These are phyloP conservation scores for Chloroclystis v-ata DNA, from an alignment of 2,888 invertebrate species.

Conservation along the genomic window DNA sequence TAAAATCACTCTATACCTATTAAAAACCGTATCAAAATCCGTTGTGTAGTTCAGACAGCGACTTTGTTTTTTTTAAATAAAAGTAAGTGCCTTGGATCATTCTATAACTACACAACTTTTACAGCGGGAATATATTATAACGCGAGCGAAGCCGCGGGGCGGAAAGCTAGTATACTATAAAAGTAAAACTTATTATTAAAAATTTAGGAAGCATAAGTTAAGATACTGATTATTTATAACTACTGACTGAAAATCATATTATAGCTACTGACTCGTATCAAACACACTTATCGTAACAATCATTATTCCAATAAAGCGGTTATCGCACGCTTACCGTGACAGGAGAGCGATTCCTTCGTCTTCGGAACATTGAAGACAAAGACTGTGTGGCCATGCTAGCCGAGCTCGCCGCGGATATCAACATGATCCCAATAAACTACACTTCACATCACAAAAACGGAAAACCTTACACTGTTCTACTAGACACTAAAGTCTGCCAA, in stretches of 20 bases:
- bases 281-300: conserved; percentile 8
- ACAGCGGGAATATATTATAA: too few relatives aligned
- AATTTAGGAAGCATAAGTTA: too few relatives aligned
- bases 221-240: too few relatives aligned
- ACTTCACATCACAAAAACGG: conserved; percentile 9
- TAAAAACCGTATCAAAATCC: too few relatives aligned
- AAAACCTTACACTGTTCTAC: neutral
- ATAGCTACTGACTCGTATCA: conserved; percentile 2
- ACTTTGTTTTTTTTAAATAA: too few relatives aligned
- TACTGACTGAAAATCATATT: neutral
- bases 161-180: too few relatives aligned
- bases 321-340: conserved; percentile 43
- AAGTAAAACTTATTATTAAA: too few relatives aligned
- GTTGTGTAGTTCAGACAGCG: too few relatives aligned
- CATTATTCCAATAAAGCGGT: conserved; percentile 3
- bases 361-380: conserved; percentile 60
- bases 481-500: conserved; percentile 9
- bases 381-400: conserved; percentile 53
- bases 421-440: conserved; percentile 42
- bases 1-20: too few relatives aligned
- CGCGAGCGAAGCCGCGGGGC: too few relatives aligned
- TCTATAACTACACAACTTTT: too few relatives aligned
- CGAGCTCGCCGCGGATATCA: conserved; percentile 50
- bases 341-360: conserved; percentile 45
- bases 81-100: too few relatives aligned